Conservation (phyloP, 2,888 invertebrate genomes). For the Cylloceria caligata region DNA sequence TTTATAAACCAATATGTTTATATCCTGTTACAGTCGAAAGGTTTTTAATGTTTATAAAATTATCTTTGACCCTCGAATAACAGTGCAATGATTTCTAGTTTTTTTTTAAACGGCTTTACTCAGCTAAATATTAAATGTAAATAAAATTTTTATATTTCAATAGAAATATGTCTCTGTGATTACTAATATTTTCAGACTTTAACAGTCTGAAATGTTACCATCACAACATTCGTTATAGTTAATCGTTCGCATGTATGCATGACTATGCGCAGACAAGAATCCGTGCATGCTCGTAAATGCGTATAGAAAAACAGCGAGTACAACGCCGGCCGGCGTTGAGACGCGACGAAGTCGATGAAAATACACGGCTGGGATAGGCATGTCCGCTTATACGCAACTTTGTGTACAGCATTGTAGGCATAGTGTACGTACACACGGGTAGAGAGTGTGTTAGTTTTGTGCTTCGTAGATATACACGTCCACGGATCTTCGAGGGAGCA, state of each 20-base stretch:
- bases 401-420: constrained; percentile 16
- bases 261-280: constrained; percentile 1
- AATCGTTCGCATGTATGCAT: neutral
- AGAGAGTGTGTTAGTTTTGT: neutral
- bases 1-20: too few relatives aligned
- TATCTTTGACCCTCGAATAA: too few relatives aligned
- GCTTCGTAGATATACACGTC: constrained; percentile 19
- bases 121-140: too few relatives aligned
- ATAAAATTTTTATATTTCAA: too few relatives aligned
- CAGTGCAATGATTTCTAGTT: too few relatives aligned
- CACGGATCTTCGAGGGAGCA: constrained; percentile 61
- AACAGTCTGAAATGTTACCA: neutral
- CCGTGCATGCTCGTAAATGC: neutral
- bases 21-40: too few relatives aligned
- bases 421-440: neutral
- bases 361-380: constrained; percentile 64
- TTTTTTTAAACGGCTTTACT: too few relatives aligned
- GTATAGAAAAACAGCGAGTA: constrained; percentile 19
- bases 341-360: constrained; percentile 69
- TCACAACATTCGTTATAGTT: neutral
- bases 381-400: constrained; percentile 56
- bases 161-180: neutral
- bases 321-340: constrained; percentile 66
- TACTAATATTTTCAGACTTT: neutral
- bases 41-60: too few relatives aligned